phyloP scores from a whole-genome alignment of 2,888 invertebrate species.

The Calephelis perditalis region DNA sequence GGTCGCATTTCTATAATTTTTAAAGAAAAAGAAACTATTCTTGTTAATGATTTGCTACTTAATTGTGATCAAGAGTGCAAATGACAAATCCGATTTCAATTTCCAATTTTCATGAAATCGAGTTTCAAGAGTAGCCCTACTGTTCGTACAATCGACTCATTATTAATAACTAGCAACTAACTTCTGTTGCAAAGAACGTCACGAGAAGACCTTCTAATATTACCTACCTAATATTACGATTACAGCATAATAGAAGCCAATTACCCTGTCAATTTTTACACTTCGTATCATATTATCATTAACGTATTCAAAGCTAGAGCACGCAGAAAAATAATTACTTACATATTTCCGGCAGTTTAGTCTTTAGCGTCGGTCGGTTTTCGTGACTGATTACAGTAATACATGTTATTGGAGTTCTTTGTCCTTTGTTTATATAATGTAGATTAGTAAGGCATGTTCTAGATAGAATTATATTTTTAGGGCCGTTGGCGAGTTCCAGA shows the following conservation, averaged over 20 bases:
- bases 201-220: conserved; percentile 12
- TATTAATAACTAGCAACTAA: conserved; percentile 10
- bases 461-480: too few relatives aligned
- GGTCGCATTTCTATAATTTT: too few relatives aligned
- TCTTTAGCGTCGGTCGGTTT: conserved; percentile 37
- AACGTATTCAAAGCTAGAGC: conserved; percentile 27
- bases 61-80: too few relatives aligned
- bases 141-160: too few relatives aligned
- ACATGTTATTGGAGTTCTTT: conserved; percentile 30
- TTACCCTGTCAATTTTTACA: conserved; percentile 11
- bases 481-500: too few relatives aligned
- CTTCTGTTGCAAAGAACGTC: conserved; percentile 21
- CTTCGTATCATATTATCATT: conserved; percentile 2
- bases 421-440: background rate
- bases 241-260: conserved; percentile 5
- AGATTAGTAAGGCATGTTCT: background rate
- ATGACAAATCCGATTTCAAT: too few relatives aligned
- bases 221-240: background rate
- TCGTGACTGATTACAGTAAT: conserved; percentile 33
- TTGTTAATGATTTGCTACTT: too few relatives aligned
- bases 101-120: too few relatives aligned
- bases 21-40: too few relatives aligned
- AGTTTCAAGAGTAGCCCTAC: too few relatives aligned
- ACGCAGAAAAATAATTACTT: conserved; percentile 56
- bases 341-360: conserved; percentile 43